phyloP scores from a whole-genome alignment of 1,140 invertebrate genomes.

The Eriocheir sinensis region DNA sequence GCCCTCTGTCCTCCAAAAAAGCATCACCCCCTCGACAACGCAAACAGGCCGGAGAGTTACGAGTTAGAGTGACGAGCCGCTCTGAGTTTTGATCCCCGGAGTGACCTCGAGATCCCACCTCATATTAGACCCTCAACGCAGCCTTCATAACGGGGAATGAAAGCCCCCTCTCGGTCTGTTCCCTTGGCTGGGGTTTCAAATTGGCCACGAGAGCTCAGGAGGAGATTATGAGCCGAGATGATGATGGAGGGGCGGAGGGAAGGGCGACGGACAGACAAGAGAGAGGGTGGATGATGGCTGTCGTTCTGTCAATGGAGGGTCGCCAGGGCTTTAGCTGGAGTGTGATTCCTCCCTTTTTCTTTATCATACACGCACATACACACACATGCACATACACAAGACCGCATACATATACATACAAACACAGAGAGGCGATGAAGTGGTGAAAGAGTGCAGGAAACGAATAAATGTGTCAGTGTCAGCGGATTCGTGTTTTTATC shows the following conservation, averaged over 20 bases:
- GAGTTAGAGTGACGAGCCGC: neutral
- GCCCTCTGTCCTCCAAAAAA: neutral
- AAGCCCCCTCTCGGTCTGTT: neutral
- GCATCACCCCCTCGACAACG: neutral
- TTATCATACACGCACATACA: neutral
- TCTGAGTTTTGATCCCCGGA: conserved; percentile 1
- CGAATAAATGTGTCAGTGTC: no score
- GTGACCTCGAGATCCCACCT: neutral
- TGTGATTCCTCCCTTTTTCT: no score
- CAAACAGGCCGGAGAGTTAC: neutral
- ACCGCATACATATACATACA: neutral
- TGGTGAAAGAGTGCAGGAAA: no score
- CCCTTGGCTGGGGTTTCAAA: conserved; percentile 10
- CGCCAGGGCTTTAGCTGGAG: neutral
- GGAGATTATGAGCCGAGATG: neutral
- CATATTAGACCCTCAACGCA: neutral
- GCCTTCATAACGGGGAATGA: conserved; percentile 1
- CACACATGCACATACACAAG: neutral
- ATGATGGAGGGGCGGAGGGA: neutral
- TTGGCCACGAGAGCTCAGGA: neutral
- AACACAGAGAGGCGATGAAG: no score
- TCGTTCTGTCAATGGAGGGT: neutral
- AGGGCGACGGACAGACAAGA: neutral
- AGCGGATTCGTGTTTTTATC: no score
- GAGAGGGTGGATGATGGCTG: neutral